Base-by-base conservation (phyloP, 2,797 vertebrate genomes). In the Myotis myotis region DNA sequence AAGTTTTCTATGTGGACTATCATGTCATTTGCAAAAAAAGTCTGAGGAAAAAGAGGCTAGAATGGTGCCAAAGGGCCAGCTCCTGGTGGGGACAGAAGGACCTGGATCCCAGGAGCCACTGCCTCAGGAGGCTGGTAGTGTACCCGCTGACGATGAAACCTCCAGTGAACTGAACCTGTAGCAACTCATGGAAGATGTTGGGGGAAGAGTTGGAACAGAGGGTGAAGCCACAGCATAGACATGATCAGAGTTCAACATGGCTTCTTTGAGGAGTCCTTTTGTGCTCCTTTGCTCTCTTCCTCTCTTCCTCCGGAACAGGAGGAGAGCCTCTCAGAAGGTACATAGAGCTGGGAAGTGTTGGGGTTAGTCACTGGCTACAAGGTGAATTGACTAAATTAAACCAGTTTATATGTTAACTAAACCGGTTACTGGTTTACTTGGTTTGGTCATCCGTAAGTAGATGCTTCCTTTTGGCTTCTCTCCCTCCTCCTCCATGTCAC, bases 101-200 rank as follows among this genome's bases (percentile, higher is more conserved):
- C 33, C 82, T 47, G 51, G 41, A 33, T 6, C 41, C 55, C 71
- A 57, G n/a, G 70, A 83, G 23, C 85, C 30, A 16, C 49, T 70
- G 36, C 36, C 64, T 33, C n/a, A 36, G 47, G 66, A 72, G 20
- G 25, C 83, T 93, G 38, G 6, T n/a, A 47, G 17, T 64, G 28
- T 70, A 6, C 19, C 1, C 7, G 4, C 38, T 85, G 66, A 94
- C 0, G 44, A 91, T 4, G 92, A 94, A 75, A 22, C 12, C 12
- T 91, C 95, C 57, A 95, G 72, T 90, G 96, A 96, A 76, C 60
- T 94, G 96, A 81, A 96, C 79, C 64, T 92, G 53, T 88, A 95
- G 2, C 85, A 84, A 16, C 70, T 93, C 68, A 60, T 93, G 80
- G 96, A 96, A 83, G 97, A 95, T 72, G 22, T 23, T 49, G 74